Conservation (phyloP, 2,888 invertebrate species). For the Erebia aethiops region DNA sequence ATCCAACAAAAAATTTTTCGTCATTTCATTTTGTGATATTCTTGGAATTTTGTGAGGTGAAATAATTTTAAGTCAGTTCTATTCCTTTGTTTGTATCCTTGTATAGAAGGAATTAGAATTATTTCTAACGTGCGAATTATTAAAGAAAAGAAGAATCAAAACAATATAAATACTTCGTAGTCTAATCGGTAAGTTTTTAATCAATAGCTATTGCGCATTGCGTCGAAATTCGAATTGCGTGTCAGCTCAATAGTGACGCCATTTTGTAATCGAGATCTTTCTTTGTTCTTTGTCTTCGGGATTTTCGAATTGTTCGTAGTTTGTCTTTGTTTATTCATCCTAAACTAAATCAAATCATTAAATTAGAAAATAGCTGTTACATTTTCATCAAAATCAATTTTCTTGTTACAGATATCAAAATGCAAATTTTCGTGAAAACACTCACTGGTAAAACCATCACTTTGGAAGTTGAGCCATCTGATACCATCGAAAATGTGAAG, state of each 20-base stretch:
- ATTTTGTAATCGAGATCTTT: constrained; percentile 73
- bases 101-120: constrained; percentile 3
- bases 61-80: background rate
- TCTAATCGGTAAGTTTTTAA: constrained; percentile 28
- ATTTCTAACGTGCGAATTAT: background rate
- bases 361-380: background rate
- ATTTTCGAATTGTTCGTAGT: constrained; percentile 1
- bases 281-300: constrained; percentile 63
- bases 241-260: constrained; percentile 55
- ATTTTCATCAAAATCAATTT: background rate
- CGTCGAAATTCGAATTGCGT: constrained; percentile 37
- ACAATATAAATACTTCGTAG: background rate
- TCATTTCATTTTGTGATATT: background rate
- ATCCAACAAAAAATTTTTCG: background rate
- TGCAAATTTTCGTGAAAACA: constrained; percentile 51
- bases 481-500: constrained; percentile 51
- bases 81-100: background rate
- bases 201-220: constrained; percentile 34
- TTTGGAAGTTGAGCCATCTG: constrained; percentile 51
- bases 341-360: constrained; percentile 21
- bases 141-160: background rate
- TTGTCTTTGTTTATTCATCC: constrained; percentile 12
- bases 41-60: background rate
- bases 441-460: constrained; percentile 57
- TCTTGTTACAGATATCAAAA: constrained; percentile 42